These are phyloP conservation scores for Temnothorax unifasciatus DNA, from an alignment of 2,888 invertebrate species.

Conservation along the genomic window DNA sequence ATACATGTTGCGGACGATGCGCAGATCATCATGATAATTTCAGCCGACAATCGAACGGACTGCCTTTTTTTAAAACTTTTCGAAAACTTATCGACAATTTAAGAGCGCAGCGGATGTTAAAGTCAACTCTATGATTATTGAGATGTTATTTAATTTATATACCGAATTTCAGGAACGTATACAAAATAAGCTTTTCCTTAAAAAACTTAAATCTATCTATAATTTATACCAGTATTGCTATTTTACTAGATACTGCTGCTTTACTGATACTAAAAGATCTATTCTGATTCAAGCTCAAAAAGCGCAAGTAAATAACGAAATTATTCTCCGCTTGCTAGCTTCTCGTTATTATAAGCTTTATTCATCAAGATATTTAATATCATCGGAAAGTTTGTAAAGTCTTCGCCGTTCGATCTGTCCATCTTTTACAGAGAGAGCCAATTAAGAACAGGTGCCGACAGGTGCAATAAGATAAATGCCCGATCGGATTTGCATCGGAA, in stretches of 20 bases:
- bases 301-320: neutral
- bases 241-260: neutral
- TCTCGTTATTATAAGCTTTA: neutral
- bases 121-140: too few species aligned
- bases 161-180: neutral
- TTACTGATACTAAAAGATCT: neutral
- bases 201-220: neutral
- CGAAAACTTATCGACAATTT: neutral
- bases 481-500: neutral
- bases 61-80: neutral
- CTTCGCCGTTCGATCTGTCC: neutral
- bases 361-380: slow-evolving; percentile 1
- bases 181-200: neutral
- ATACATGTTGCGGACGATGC: slow-evolving; percentile 20
- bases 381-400: neutral
- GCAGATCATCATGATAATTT: slow-evolving; percentile 7
- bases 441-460: neutral
- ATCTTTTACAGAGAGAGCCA: neutral
- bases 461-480: neutral
- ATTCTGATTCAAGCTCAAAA: neutral
- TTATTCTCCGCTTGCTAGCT: neutral
- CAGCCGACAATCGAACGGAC: neutral
- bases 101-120: neutral
- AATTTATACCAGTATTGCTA: slow-evolving; percentile 10
- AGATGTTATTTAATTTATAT: too few species aligned